Base-by-base conservation (phyloP, 2,888 invertebrate genomes). In the Apocheima hispidaria region DNA sequence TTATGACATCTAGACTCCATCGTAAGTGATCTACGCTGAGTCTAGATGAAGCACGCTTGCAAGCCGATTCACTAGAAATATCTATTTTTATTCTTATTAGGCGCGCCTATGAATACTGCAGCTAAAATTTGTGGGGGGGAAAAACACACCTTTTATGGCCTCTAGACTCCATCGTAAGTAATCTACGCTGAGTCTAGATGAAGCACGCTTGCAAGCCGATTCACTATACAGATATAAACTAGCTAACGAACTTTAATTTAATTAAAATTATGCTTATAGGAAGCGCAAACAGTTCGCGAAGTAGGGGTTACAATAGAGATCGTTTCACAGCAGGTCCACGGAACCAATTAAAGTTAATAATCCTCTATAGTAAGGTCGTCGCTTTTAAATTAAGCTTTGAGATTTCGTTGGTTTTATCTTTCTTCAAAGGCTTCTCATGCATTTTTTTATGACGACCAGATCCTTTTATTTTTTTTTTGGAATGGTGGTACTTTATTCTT, bases 301-400 rank as follows among this genome's bases (percentile, higher is more conserved):
- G 61, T 51, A 69, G 68, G 72, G 70, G 81, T 78, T 82, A 84
- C 78, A 81, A 83, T 78, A 72, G 78, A 72, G 77, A 76, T 78
- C 77, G 81, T 81, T 81, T 79, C 77, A 20, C 74, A 72, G 71
- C 77, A 79, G 69, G 80, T 79, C 74, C 77, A 70, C 78, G 82
- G 81, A 88, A 87, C 82, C 86, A 90, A 91, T 90, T 89, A 88
- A 90, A 90, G 77, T 90, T 90, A 82, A 84, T 90, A 91, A 90
- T 90, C 88, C 85, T 72, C 73, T 81, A n/a, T n/a, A 74, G 79
- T 79, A 79, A 81, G 82, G 78, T 75, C 73, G 74, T 73, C 73
- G 75, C 75, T 83, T 84, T 81, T 81, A 78, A 85, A 82, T 82
- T 72, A 82, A 82, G 77, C 73, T 77, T 70, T 59, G 67, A 78